phyloP scores from a whole-genome alignment of 1,140 invertebrate genomes.

The Panulirus ornatus region DNA sequence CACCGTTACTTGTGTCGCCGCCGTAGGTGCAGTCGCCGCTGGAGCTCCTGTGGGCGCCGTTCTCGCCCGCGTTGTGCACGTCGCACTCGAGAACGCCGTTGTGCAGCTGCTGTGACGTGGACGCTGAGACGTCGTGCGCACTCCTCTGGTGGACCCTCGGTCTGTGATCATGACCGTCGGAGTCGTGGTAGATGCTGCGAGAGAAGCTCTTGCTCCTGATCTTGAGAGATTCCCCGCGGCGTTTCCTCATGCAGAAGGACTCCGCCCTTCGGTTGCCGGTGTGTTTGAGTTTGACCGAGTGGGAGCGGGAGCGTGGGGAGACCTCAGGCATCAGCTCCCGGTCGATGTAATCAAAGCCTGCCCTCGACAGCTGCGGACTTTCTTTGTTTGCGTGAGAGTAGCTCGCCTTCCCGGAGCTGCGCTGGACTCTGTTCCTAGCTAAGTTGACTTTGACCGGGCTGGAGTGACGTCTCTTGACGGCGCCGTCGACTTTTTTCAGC shows the following conservation, averaged over 20 bases:
- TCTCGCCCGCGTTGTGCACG: constrained; percentile 31
- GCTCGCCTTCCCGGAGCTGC: constrained; percentile 37
- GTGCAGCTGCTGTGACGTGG: constrained; percentile 15
- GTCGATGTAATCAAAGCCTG: constrained; percentile 52
- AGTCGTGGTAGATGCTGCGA: constrained; percentile 42
- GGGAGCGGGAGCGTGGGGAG: constrained; percentile 4
- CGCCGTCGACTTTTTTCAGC: constrained; percentile 58
- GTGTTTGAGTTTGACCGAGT: constrained; percentile 41
- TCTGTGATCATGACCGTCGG: constrained; percentile 8
- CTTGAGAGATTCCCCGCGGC: constrained; percentile 56
- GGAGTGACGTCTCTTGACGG: constrained; percentile 45
- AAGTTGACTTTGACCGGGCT: constrained; percentile 61
- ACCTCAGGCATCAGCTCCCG: constrained; percentile 46
- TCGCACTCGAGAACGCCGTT: constrained; percentile 40
- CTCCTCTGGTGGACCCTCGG: constrained; percentile 10
- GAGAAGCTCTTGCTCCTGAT: constrained; percentile 50
- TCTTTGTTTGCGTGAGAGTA: constrained; percentile 24
- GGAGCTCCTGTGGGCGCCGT: constrained; percentile 15
- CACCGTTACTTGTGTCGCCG: constrained; percentile 24
- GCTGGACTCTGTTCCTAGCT: constrained; percentile 24
- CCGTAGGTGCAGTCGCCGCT: not conserved
- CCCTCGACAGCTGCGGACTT: not conserved
- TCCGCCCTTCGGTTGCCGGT: constrained; percentile 28
- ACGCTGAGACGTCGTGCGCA: not conserved
- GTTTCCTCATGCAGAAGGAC: constrained; percentile 37